A percentile compares a stretch with the other conserved stretches of the same genome.
Evolutionary conservation across 2,113 vertebrate genomes (phyloP).

Genomic region (Pao palembangensis): DNA sequence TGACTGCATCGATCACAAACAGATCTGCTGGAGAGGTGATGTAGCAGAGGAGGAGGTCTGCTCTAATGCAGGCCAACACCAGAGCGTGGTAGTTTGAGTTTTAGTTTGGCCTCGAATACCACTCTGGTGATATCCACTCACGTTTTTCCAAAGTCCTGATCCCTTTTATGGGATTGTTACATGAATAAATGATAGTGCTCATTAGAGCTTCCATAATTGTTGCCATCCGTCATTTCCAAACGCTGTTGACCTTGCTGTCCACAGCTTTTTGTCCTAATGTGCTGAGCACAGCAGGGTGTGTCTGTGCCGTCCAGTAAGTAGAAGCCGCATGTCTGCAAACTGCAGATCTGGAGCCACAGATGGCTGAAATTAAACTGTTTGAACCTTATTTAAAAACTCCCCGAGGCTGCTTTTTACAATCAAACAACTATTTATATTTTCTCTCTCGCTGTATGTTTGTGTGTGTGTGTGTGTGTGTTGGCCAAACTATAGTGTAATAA

Average conservation of each 20-base stretch:
- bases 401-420: conserved; percentile 31
- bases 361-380: conserved; percentile 48
- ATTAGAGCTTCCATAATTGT: conserved; percentile 38
- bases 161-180: conserved; percentile 31
- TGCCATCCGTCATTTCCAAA: conserved; percentile 49
- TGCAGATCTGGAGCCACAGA: conserved; percentile 54
- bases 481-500: too few relatives aligned
- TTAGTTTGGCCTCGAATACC: too few relatives aligned
- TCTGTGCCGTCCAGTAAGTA: conserved; percentile 35
- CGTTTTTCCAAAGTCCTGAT: conserved; percentile 1
- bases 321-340: conserved; percentile 46
- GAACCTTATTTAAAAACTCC: conserved; percentile 50
- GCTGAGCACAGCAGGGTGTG: conserved; percentile 49
- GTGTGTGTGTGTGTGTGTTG: conserved; percentile 3
- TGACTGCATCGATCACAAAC: too few relatives aligned
- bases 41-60: too few relatives aligned
- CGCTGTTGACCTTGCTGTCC: conserved; percentile 21
- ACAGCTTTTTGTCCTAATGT: conserved; percentile 42
- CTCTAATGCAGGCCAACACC: too few relatives aligned
- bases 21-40: too few relatives aligned
- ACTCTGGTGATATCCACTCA: too few relatives aligned
- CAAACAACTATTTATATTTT: conserved; percentile 7
- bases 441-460: neutral
- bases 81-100: too few relatives aligned
- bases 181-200: conserved; percentile 19